Base-by-base conservation (phyloP, 1,140 invertebrate species). In the Magallana ariakensis region DNA sequence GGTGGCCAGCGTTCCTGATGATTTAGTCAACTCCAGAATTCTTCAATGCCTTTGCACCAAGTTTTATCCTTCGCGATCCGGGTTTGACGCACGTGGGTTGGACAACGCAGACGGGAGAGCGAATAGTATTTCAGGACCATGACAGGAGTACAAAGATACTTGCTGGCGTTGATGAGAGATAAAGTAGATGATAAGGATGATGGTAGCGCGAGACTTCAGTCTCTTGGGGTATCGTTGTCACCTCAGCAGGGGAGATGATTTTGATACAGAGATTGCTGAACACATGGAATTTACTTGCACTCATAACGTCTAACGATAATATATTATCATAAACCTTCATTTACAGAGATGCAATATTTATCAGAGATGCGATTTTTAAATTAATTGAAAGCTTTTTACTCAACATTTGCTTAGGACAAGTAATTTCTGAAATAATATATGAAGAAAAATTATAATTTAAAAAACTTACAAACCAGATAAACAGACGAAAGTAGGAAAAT, bases 11-110 rank as follows among this genome's bases (percentile, higher is more conserved):
- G 82, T 84, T 84, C 82, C 82, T 58, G 26, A 16, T 33, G 82
- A 19, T 84, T 84, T 58, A 84, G 82, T 84, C 82, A 84, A 84
- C 82, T 33, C 66, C 55, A 84, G 55, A 84, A 60, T 84, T 60
- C 57, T 57, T 56, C 19, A 84, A 84, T 22, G 22, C 82, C 26
- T 58, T 84, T 11, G 15, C 82, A 84, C 55, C 82, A 84, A 60
- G 55, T 84, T 84, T 84, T 84, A 84, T 84, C 82, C 82, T 58
- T 57, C 58, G 54, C 54, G 82, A 84, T 60, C 19, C 82, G 55
- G 46, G 26, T 84, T 60, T 84, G 80, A 84, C 82, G 82, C 56
- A 84, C 82, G 82, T 84, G 82, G 82, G 82, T 60, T 84, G 55
- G 82, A 54, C 82, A 84, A 75, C 9, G 6, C 19, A 75, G 66